Base-by-base conservation (phyloP, 2,888 invertebrate genomes). In the Phalera bucephala region DNA sequence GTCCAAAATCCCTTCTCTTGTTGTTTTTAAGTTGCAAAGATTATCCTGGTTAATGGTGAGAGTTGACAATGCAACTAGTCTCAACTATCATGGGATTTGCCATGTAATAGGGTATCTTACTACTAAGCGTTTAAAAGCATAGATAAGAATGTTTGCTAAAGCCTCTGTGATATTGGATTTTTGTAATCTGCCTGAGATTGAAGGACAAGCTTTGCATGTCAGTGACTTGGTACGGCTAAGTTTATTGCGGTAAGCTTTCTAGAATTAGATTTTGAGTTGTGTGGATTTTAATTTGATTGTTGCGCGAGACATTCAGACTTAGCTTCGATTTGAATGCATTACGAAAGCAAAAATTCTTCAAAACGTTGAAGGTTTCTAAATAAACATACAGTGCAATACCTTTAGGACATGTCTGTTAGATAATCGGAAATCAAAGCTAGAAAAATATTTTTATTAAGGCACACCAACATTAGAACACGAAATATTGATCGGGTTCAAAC, bases 41-140 rank as follows among this genome's bases (percentile, higher is more conserved):
- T 40, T 61, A 47, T 40, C 23, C 31, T 62, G 53, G 75, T 47
- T 54, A 58, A 49, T 64, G 60, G 55, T 59, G 50, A 58, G 69
- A 76, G 78, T 83, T 80, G 82, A 83, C 84, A 82, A 76, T 84
- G 80, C 81, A 77, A 78, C 80, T 83, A 81, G 79, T 78, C 71
- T 70, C 60, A 75, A 82, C 82, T 86, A 81, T 77, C 87, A 78
- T 75, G 87, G 86, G 87, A 87, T 86, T 86, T 85, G 71, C 62
- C 47, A 52, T 71, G 77, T 80, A 80, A 82, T 79, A 73, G 77
- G 72, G 80, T 77, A 77, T 80, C 72, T 72, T 75, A 72, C 66
- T 58, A 60, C 68, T 64, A 64, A 71, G 61, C 63, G 64, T 69
- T 79, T 74, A 73, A 72, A 71, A 75, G 69, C 64, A 64, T 49